phyloP scores from a whole-genome alignment of 2,888 invertebrate genomes.

The Diachrysia chrysitis region DNA sequence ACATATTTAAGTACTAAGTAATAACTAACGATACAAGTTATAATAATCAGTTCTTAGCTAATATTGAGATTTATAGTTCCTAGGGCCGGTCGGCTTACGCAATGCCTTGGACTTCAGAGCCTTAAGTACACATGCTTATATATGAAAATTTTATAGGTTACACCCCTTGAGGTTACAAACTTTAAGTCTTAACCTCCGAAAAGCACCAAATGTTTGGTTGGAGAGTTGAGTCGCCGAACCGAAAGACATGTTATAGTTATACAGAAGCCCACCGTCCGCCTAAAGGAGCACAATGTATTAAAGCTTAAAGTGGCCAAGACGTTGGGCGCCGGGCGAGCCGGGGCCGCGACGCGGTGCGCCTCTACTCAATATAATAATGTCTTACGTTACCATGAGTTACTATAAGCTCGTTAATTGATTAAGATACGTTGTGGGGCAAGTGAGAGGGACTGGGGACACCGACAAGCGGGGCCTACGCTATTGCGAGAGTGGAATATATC shows the following conservation, averaged over 20 bases:
- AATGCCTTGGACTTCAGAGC: slow-evolving; percentile 34
- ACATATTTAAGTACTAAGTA: slow-evolving; percentile 40
- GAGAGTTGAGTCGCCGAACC: slow-evolving; percentile 21
- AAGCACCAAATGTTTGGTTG: slow-evolving; percentile 53
- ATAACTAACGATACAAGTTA: slow-evolving; percentile 37
- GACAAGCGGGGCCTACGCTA: slow-evolving; percentile 9
- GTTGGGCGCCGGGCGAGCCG: slow-evolving; percentile 4
- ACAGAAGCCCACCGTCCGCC: slow-evolving; percentile 40
- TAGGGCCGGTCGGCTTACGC: slow-evolving; percentile 52
- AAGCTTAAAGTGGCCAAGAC: slow-evolving; percentile 48
- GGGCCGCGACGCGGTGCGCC: slow-evolving; percentile 7
- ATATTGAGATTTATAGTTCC: slow-evolving; percentile 67
- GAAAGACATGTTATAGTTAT: slow-evolving; percentile 15
- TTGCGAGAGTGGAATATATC: slow-evolving; percentile 8
- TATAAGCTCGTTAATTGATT: slow-evolving; percentile 57
- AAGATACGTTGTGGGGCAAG: slow-evolving; percentile 27
- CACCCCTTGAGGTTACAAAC: slow-evolving; percentile 49
- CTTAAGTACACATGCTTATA: slow-evolving; percentile 41
- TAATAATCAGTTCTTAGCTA: slow-evolving; percentile 62
- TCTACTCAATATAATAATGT: slow-evolving; percentile 19
- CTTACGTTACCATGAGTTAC: slow-evolving; percentile 40
- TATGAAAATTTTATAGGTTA: slow-evolving; percentile 34
- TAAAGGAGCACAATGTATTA: slow-evolving; percentile 46
- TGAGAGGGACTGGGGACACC: slow-evolving; percentile 13
- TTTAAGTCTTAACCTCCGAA: slow-evolving; percentile 51